Base-by-base conservation (phyloP, 92 coral and sea anemone genomes). In the Pocillopora grandis region DNA sequence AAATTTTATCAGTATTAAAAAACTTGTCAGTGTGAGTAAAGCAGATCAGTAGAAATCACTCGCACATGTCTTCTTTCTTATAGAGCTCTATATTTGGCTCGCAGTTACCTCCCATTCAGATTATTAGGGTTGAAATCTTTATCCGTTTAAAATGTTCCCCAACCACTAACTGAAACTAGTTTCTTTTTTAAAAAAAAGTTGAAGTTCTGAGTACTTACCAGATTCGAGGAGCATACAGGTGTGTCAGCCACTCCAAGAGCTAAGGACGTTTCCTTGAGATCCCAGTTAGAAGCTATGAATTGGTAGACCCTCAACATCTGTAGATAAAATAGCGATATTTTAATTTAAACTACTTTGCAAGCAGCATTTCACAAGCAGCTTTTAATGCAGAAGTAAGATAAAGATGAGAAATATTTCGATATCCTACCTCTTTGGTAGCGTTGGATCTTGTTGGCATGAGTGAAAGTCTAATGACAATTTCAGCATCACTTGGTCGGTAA, bases 361-460 rank as follows among this genome's bases (percentile, higher is more conserved):
- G 52, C 8, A 42, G 52, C 8, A 7, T 42, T 42, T 42, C 8
- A 42, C 52, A 42, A 42, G 52, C 52, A 42, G 52, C 52, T 42
- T 42, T 27, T 42, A 42, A 3, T 42, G 4, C 52, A 42, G 52
- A 42, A 42, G 52, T 42, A 42, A 7, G 8, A 42, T 3, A 3
- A 42, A 42, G 52, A 42, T 3, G 8, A 42, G 4, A 42, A 42
- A 42, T 42, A 42, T 42, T 3, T 7, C 5, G 8, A 75, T 42
- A 20, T 49, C 63, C 27, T 58, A 61, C 81, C 81, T 77, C 17
- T 77, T 77, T 56, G 0, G 81, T 77, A 69, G 81, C 81, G 35
- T 77, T 77, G 13, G 64, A 60, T 67, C 61, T 57, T 77, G 20
- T 15, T 61, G 49, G 42, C 35, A 55, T 7, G 37, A 77, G 33